These are phyloP conservation scores for Dicyrtomina minuta DNA, from an alignment of 2,888 invertebrate species.

Conservation along the genomic window DNA sequence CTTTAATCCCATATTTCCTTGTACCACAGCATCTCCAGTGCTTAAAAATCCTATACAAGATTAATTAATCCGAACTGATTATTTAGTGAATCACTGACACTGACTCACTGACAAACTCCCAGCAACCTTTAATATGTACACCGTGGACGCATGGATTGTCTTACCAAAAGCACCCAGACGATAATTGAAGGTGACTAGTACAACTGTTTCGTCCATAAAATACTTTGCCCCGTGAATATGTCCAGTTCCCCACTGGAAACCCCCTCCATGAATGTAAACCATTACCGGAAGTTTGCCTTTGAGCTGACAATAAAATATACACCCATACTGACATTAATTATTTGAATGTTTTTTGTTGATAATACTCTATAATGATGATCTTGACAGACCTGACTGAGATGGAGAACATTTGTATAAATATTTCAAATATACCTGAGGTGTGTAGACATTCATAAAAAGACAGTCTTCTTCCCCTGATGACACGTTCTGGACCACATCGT, in stretches of 20 bases:
- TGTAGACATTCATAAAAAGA: constrained; percentile 20
- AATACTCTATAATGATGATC: no score
- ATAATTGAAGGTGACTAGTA: constrained; percentile 27
- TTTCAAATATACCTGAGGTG: constrained; percentile 7
- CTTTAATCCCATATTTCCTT: constrained; percentile 47
- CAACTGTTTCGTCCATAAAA: constrained; percentile 26
- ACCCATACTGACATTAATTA: neutral
- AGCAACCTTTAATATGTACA: neutral
- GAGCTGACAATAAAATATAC: no score
- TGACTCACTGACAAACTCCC: neutral
- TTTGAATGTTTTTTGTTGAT: no score
- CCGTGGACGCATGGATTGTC: neutral
- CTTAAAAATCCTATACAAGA: constrained; percentile 45
- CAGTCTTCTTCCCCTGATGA: constrained; percentile 20
- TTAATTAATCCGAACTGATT: neutral
- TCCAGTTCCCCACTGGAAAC: constrained; percentile 23
- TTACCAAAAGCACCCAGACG: constrained; percentile 26
- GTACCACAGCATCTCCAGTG: constrained; percentile 45
- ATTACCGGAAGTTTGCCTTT: constrained; percentile 3
- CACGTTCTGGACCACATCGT: constrained; percentile 11
- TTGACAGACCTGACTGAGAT: no score
- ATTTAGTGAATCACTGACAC: no score
- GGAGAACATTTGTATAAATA: neutral
- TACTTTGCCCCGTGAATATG: constrained; percentile 26
- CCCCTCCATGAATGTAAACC: constrained; percentile 32